Percentiles rank a stretch among this genome's conserved stretches.
phyloP scores from a whole-genome alignment of 2,797 vertebrate species.

The Anguilla pacifica region DNA sequence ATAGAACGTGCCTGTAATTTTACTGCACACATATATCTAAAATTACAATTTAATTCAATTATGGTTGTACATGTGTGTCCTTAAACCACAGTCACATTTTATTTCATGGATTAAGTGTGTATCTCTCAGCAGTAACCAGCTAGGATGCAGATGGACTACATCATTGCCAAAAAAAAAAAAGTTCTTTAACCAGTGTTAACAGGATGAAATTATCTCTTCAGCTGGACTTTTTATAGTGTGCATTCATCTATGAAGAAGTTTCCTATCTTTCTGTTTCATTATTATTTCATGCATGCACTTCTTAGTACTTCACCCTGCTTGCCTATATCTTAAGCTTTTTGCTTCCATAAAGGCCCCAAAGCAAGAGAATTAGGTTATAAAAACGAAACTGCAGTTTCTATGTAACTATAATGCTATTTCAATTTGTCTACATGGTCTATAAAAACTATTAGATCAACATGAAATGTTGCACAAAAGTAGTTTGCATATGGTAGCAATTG shows the following conservation, averaged over 20 bases:
- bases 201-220: background rate
- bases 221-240: background rate
- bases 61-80: background rate
- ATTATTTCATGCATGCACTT: background rate
- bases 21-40: background rate
- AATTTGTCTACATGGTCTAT: background rate
- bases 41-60: background rate
- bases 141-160: background rate
- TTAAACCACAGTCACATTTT: background rate
- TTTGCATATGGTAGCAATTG: background rate
- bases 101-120: background rate
- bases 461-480: background rate
- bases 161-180: background rate
- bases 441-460: background rate
- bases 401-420: background rate
- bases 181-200: background rate
- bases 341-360: background rate
- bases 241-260: background rate
- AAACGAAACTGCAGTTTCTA: background rate
- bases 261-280: constrained; percentile 4
- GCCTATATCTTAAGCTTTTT: background rate
- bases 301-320: background rate
- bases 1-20: background rate
- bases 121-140: background rate
- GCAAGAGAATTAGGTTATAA: background rate